Evolutionary conservation across 2,113 vertebrate genomes (phyloP), one percentile per base, ranked within the genome.

Genomic region (Labrus mixtus): DNA sequence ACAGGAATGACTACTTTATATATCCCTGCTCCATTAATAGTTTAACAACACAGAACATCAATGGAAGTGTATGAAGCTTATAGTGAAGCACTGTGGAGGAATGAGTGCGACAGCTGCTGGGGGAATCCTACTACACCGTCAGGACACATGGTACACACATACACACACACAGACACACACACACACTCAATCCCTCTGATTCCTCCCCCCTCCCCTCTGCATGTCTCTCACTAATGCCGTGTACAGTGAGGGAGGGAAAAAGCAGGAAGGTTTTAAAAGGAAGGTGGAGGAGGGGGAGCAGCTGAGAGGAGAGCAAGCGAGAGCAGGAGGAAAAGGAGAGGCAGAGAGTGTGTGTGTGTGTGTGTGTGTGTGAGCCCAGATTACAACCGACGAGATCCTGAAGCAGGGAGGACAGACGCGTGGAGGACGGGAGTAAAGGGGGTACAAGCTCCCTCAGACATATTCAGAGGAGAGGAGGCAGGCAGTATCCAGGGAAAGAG

Each of bases 81-180:
- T 56, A 36, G 63, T 53, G 41, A 55, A 54, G 70, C 78, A 61
- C 59, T 59, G 61, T 71, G 73, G 71, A 85, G 87, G 82, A 87
- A 87, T 86, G 84, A 92, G 81, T 73, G 72, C 41, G 85, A 90
- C 91, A 87, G 90, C 91, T 93, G 92, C 71, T 82, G 68, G 77
- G 73, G 85, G 88, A 91, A 89, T 93, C 90, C 89, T 87, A 91
- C 85, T 87, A 84, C 86, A 81, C 43, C 39, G 56, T 54, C 50
- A 81, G 81, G 84, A 91, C 91, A 93, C 90, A 82, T 92, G 92
- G 81, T 86, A 45, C 68, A 55, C 57, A 56, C 64, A 68, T 3
- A 33, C 29, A 33, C 29, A 33, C 29, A 68, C 61, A 50, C 56
- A 66, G 51, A 46, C 53, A 53, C 41, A 54, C 45, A 37, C 63